Conservation (phyloP, 2,113 vertebrate genomes). For the Hydrochoerus hydrochaeris region DNA sequence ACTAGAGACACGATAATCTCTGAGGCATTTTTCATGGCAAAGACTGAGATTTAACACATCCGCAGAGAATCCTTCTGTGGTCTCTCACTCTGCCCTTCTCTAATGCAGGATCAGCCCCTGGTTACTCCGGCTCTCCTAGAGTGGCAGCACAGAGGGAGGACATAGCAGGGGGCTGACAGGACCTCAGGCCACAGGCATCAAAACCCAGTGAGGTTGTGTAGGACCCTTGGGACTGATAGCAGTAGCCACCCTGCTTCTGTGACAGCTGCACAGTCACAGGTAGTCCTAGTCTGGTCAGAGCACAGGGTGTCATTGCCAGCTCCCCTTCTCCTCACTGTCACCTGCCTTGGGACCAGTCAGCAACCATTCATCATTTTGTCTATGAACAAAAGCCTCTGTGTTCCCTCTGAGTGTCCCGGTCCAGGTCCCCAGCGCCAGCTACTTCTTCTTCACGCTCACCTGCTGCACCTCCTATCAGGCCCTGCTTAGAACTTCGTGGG, state of each 20-base stretch:
- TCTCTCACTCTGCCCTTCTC: background rate
- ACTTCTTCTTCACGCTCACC: background rate
- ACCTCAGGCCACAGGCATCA: fast-evolving
- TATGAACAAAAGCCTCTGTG: background rate
- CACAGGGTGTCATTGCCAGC: background rate
- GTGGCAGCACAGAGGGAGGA: no score
- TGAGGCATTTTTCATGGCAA: background rate
- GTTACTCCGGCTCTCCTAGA: background rate
- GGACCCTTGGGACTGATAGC: background rate
- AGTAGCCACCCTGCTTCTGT: background rate
- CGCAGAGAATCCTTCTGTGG: background rate
- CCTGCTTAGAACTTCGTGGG: background rate
- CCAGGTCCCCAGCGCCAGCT: background rate
- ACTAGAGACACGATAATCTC: background rate
- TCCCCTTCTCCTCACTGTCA: background rate
- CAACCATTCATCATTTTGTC: background rate
- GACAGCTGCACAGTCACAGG: background rate
- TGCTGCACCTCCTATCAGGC: background rate
- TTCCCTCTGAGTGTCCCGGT: fast-evolving
- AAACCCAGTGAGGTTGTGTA: background rate
- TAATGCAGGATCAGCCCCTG: no score
- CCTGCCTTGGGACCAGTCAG: background rate
- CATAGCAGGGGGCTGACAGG: background rate
- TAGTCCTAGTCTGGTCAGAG: background rate
- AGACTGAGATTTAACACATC: background rate